Evolutionary conservation across 2,113 vertebrate genomes (phyloP), one percentile per base, ranked within the genome.

Genomic region (Genyomyrus donnyi): DNA sequence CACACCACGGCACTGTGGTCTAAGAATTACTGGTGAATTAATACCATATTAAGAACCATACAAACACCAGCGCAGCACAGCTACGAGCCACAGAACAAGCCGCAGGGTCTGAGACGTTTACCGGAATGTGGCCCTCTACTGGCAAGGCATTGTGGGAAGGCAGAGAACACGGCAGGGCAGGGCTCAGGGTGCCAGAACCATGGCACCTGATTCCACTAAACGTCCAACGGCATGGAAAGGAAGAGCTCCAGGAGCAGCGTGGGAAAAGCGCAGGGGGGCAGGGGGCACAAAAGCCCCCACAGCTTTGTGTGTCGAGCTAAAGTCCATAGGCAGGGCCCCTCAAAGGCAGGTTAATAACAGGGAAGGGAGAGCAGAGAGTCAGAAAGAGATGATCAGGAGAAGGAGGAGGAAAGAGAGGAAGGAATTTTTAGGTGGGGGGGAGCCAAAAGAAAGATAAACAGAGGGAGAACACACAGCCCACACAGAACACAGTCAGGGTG

Each of bases 401-500:
- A 58, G 27, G 15, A 56, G 27, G 13, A 24, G 15, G 74, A 52
- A 53, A 27, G 5, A 48, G 62, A 88, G 31, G 4, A 19, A 48
- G 89, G 91, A 93, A 90, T 91, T 90, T 58, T 13, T 52, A 19
- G 4, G 66, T 62, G 42, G 50, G 35, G 39, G 31, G n/a, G 7
- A 10, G 50, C 21, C 17, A 5, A 24, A 31, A 87, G 58, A 42
- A 39, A 50, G 19, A 83, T 21, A 88, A 45, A 62, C 56, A 52
- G 24, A 52, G 86, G 31, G 15, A 6, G 35, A 90, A 62, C 46
- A 58, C 31, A 48, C 90, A 8, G 74, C n/a, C 91, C 84, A 92
- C 93, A 58, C 21, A 58, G 6, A 58, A 58, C 53, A 24, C 53
- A 92, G 92, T 92, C 93, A 94, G 91, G 48, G 91, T 92, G 56